A percentile compares a stretch with the other conserved stretches of the same genome.
Conservation (phyloP, 2,888 invertebrate genomes). For the Eledone cirrhosa region DNA sequence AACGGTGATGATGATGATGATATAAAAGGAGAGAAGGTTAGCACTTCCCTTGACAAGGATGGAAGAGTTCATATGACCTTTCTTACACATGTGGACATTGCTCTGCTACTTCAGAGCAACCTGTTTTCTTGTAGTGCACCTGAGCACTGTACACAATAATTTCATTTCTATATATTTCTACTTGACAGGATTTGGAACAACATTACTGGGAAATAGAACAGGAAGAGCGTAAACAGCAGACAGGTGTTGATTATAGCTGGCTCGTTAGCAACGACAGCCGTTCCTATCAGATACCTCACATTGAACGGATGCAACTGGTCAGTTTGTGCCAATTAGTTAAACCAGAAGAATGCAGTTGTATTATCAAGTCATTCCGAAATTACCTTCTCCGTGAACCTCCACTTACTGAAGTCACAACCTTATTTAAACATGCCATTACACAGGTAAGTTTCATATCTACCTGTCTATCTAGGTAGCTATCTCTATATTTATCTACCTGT, state of each 20-base stretch:
- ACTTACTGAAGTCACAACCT: slow-evolving; percentile 50
- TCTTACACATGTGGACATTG: no score
- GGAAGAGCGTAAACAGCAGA: slow-evolving; percentile 43
- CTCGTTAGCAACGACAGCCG: slow-evolving; percentile 51
- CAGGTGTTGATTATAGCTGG: slow-evolving; percentile 64
- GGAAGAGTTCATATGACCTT: no score
- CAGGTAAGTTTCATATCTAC: slow-evolving; percentile 22
- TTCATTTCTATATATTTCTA: no score
- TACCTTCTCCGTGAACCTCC: slow-evolving; percentile 49
- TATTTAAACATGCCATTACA: slow-evolving; percentile 54
- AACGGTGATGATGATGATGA: no score
- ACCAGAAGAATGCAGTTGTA: slow-evolving; percentile 56
- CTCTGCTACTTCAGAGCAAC: no score
- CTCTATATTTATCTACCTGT: no score
- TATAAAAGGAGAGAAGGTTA: no score
- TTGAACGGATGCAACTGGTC: slow-evolving; percentile 62
- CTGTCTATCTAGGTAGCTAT: no score
- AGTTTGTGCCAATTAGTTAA: slow-evolving; percentile 59
- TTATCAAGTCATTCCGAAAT: slow-evolving; percentile 59
- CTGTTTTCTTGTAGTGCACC: no score
- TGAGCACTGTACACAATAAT: no score
- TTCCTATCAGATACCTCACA: slow-evolving; percentile 57
- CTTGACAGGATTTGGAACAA: slow-evolving; percentile 47
- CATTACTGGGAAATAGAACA: slow-evolving; percentile 44
- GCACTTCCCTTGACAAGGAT: no score